phyloP scores from a whole-genome alignment of 2,113 vertebrate genomes.

The Seriola aureovittata region DNA sequence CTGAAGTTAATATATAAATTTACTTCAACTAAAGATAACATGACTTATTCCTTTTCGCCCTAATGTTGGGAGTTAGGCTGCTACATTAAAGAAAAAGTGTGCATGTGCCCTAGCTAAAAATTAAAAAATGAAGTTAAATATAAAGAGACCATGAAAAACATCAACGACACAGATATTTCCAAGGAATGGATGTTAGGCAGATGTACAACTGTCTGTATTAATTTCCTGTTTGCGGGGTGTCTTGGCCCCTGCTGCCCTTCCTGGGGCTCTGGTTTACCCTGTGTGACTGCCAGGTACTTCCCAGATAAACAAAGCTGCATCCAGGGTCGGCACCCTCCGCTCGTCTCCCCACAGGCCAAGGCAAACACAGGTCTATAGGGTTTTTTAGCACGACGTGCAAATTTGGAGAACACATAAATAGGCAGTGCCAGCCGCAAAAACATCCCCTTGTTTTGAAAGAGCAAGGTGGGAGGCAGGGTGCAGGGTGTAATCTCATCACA shows the following conservation, averaged over 20 bases:
- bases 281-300: conserved; percentile 65
- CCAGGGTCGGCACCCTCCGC: conserved; percentile 27
- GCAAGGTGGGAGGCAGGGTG: conserved; percentile 29
- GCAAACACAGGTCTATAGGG: conserved; percentile 57
- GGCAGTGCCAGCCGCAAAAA: conserved; percentile 27
- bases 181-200: conserved; percentile 59
- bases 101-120: not conserved
- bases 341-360: conserved; percentile 58
- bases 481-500: conserved; percentile 29
- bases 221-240: conserved; percentile 67
- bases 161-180: conserved; percentile 43
- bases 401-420: conserved; percentile 51
- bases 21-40: not conserved
- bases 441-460: conserved; percentile 53
- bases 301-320: conserved; percentile 65
- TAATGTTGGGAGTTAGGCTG: not conserved
- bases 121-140: conserved; percentile 1
- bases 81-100: not conserved
- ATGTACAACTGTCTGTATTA: conserved; percentile 62
- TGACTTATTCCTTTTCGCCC: not conserved
- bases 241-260: conserved; percentile 45
- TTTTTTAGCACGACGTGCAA: conserved; percentile 56
- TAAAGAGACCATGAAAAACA: conserved; percentile 31
- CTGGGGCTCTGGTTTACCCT: conserved; percentile 44
- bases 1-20: not conserved